A percentile compares a stretch with the other conserved stretches of the same genome.
Conservation (phyloP, 1,140 invertebrate genomes). For the Glossosoma conforme region DNA sequence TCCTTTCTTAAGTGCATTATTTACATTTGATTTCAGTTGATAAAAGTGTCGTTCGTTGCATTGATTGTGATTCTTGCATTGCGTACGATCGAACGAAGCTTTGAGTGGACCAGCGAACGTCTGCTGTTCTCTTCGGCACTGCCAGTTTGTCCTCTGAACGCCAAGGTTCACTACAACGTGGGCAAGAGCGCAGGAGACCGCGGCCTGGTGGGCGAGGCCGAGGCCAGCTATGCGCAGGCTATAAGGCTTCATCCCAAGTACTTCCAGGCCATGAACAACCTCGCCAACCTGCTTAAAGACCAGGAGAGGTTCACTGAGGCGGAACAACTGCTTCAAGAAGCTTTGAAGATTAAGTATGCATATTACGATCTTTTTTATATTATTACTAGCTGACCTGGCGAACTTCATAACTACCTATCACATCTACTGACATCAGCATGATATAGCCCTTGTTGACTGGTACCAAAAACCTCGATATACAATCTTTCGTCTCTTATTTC, state of each 20-base stretch:
- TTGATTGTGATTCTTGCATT: conserved; percentile 54
- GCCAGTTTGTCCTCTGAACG: conserved; percentile 78
- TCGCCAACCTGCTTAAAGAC: conserved; percentile 88
- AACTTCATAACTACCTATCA: too few relatives aligned
- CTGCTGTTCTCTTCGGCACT: conserved; percentile 67
- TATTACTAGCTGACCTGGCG: too few relatives aligned
- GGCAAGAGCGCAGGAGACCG: conserved; percentile 79
- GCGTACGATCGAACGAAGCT: conserved; percentile 64
- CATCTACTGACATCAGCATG: too few relatives aligned
- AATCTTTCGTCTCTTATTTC: too few relatives aligned
- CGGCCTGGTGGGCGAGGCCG: conserved; percentile 63
- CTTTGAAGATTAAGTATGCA: conserved; percentile 67
- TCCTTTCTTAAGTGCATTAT: background rate
- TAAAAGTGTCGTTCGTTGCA: conserved; percentile 38
- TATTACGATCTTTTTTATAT: background rate
- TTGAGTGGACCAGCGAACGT: conserved; percentile 75
- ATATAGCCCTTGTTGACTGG: too few relatives aligned
- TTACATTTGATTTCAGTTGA: conserved; percentile 13
- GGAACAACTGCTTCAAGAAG: conserved; percentile 67
- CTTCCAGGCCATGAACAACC: conserved; percentile 96
- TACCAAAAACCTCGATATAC: too few relatives aligned
- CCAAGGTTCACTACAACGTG: conserved; percentile 96
- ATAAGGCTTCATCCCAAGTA: conserved; percentile 75
- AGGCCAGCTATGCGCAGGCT: conserved; percentile 70
- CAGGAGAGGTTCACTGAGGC: conserved; percentile 67